Percentiles rank a stretch among this genome's conserved stretches.
These are phyloP conservation scores for Limonius californicus DNA, from an alignment of 1,140 invertebrate genomes.

Conservation along the genomic window DNA sequence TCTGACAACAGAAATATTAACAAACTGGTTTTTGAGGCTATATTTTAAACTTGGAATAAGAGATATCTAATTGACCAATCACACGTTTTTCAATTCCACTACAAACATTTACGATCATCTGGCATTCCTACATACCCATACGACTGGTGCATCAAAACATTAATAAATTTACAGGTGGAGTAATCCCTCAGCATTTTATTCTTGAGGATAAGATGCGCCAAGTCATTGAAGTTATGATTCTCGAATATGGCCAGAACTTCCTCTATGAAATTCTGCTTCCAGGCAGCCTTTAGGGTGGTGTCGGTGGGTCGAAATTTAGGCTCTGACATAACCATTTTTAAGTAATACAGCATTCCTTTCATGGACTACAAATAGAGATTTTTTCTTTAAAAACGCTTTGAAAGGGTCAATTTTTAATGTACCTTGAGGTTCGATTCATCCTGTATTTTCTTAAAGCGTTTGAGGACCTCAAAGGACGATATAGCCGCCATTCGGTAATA, in stretches of 20 bases:
- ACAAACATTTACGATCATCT: too few relatives aligned
- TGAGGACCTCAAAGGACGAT: slow-evolving; percentile 50
- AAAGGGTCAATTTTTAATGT: background rate
- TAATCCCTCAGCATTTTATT: slow-evolving; percentile 56
- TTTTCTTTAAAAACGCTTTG: too few relatives aligned
- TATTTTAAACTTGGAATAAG: too few relatives aligned
- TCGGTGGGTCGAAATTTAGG: slow-evolving; percentile 49
- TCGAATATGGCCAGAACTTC: slow-evolving; percentile 48
- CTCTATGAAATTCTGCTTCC: slow-evolving; percentile 51
- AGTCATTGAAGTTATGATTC: slow-evolving; percentile 46
- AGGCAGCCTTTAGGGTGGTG: slow-evolving; percentile 43
- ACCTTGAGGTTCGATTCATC: slow-evolving; percentile 33
- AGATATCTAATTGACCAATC: too few relatives aligned
- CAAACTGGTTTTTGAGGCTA: too few relatives aligned
- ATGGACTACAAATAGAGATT: slow-evolving; percentile 43
- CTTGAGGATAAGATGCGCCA: slow-evolving; percentile 54
- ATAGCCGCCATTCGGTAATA: slow-evolving; percentile 60
- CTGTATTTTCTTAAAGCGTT: slow-evolving; percentile 45
- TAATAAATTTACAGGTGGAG: slow-evolving; percentile 55
- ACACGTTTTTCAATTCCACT: too few relatives aligned
- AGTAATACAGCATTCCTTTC: slow-evolving; percentile 53
- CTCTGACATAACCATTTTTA: slow-evolving; percentile 49
- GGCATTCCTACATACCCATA: slow-evolving; percentile 26
- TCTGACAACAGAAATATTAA: too few relatives aligned
- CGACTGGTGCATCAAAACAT: slow-evolving; percentile 43